Base-by-base conservation (phyloP, 2,797 vertebrate species). In the Lepilemur ruficaudatus region DNA sequence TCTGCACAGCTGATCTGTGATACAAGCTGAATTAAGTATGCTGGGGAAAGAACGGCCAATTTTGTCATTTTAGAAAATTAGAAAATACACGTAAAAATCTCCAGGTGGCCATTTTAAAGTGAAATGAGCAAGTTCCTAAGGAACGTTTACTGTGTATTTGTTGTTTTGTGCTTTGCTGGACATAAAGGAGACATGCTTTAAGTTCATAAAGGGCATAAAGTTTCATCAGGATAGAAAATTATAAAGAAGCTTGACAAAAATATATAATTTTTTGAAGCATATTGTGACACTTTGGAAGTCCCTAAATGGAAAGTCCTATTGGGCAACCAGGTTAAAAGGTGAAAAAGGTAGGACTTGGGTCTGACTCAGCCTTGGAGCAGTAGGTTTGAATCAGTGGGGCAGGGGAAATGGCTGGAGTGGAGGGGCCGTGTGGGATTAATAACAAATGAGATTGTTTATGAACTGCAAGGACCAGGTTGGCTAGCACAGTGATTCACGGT, bases 171-270 rank as follows among this genome's bases (percentile, higher is more conserved):
- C 41, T 82, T 94, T 96, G 46, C 48, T 4, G 38, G 61, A 75
- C 80, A 93, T 13, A 91, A 79, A 93, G 46, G 23, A 89, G 75
- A 41, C 3, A 9, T 3, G 5, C 50, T 78, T 96, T 97, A 46
- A 67, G 65, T 22, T 91, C 70, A 72, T 67, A 59, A 95, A 48
- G 57, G 70, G 5, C 20, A 78, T 76, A 63, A 43, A 61, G 4
- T 93, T 95, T 86, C 81, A 15, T 17, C 89, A 43, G 61, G 18
- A 69, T 80, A 94, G 20, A 91, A 92, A 79, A 79, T 79, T 35
- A 81, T 52, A 75, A 94, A 96, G 72, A 69, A 14, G 50, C 43
- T 86, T 94, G 59, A 86, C 14, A 73, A 79, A 82, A 83, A 76
- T 52, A 48, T n/a, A 6, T 43, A 95, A 89, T 73, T 91, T 43